Base-by-base conservation (phyloP, 1,140 invertebrate species). In the Heliconius hermathena region DNA sequence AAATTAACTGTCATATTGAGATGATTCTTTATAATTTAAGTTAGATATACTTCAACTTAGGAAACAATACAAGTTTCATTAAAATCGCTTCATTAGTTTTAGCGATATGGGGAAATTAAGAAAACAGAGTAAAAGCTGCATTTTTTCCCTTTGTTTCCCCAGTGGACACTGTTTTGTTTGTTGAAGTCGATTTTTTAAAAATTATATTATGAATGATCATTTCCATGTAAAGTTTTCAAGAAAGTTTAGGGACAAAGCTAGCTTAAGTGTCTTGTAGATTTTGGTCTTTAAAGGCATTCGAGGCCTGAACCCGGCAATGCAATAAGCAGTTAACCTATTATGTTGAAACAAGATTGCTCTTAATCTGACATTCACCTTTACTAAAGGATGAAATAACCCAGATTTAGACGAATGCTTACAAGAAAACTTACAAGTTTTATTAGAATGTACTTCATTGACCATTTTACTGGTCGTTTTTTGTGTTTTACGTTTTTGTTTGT, bases 291-390 rank as follows among this genome's bases (percentile, higher is more conserved):
- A 66, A 13, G 22, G 60, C 60, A 66, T 66, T 29, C 60, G 60
- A 66, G 60, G 60, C 60, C 60, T 29, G 60, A 29, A 66, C 60
- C 60, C 60, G 60, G 60, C 60, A 66, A 29, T 66, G 60, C 60
- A 66, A 66, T 66, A 66, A 66, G 60, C 60, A 66, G 60, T 66
- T 66, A 66, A 22, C 60, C 60, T 29, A 66, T 66, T 29, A 66
- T 22, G 60, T 26, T 26, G 60, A 66, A 66, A 66, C 60, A 66
- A 66, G 60, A 66, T 66, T 66, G 60, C 60, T 66, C 60, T 66
- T 66, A 66, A 66, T 26, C 22, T 66, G 60, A 66, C 26, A 66
- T 66, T 29, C 26, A 66, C 60, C 60, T 66, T 66, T 66, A 29
- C 22, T 66, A 66, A 66, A 66, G 22, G 60, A 66, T 66, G 2